Percentiles rank a stretch among this genome's conserved stretches.
phyloP scores from a whole-genome alignment of 2,797 vertebrate species.

The Pogonophryne albipinna region DNA sequence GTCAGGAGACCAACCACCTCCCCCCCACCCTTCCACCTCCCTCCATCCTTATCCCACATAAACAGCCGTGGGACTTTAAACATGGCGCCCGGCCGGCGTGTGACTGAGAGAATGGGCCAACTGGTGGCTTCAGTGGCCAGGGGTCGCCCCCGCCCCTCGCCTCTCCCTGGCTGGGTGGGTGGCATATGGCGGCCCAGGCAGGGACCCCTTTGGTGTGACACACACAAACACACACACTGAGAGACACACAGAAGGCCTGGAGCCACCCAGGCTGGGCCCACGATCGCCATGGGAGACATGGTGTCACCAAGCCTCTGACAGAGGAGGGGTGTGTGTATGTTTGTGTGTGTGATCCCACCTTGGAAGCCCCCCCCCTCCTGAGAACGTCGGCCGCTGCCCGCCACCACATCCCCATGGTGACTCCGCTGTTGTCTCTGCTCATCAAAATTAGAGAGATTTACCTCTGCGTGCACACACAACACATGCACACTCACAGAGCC shows the following conservation, averaged over 20 bases:
- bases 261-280: constrained; percentile 84
- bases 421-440: constrained; percentile 82
- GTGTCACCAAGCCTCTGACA: constrained; percentile 80
- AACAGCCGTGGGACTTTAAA: constrained; percentile 82
- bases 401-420: constrained; percentile 79
- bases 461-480: constrained; percentile 72
- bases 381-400: constrained; percentile 69
- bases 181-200: constrained; percentile 84
- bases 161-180: constrained; percentile 75
- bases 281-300: constrained; percentile 81
- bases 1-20: constrained; percentile 41
- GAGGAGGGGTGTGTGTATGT: constrained; percentile 71
- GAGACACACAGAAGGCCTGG: constrained; percentile 81
- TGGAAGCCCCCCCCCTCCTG: constrained; percentile 67
- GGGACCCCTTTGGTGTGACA: constrained; percentile 77
- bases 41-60: constrained; percentile 70
- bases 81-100: constrained; percentile 82
- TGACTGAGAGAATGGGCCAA: constrained; percentile 84
- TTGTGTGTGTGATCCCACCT: constrained; percentile 73
- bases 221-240: constrained; percentile 60
- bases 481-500: constrained; percentile 72
- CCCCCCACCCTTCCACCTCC: constrained; percentile 43
- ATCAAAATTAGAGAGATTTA: constrained; percentile 87
- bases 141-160: constrained; percentile 73
- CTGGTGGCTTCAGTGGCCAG: constrained; percentile 81